phyloP scores from a whole-genome alignment of 2,113 vertebrate species.

The Podilymbus podiceps region DNA sequence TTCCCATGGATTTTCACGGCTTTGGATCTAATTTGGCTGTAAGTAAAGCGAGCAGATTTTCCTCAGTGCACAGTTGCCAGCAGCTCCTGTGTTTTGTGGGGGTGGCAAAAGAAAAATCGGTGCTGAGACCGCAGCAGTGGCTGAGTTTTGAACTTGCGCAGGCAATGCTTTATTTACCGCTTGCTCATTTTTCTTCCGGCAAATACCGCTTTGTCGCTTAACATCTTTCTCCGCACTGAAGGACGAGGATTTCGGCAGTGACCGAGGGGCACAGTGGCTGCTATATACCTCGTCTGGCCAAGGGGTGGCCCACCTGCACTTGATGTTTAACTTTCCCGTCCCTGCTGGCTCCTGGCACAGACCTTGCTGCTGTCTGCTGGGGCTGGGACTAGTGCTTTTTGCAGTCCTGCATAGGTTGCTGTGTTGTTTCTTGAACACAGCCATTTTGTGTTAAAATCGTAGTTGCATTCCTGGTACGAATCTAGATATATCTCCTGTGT shows the following conservation, averaged over 20 bases:
- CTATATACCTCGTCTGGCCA: background rate
- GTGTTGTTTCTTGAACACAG: background rate
- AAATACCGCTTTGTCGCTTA: background rate
- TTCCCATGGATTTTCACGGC: background rate
- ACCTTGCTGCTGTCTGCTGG: background rate
- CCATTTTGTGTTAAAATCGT: background rate
- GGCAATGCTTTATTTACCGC: background rate
- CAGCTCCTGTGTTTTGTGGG: background rate
- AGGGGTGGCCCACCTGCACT: slow-evolving; percentile 7
- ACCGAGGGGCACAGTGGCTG: background rate
- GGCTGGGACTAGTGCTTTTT: background rate
- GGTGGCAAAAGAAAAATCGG: background rate
- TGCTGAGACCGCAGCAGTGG: background rate
- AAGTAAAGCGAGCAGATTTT: slow-evolving; percentile 23
- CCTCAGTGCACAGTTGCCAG: background rate
- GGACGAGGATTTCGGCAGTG: background rate
- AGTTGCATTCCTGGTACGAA: background rate
- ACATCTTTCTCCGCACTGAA: background rate
- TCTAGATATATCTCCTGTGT: background rate
- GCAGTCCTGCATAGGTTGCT: background rate
- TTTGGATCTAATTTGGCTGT: slow-evolving; percentile 10
- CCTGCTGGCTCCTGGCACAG: background rate
- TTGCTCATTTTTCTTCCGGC: background rate
- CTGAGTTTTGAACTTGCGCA: background rate
- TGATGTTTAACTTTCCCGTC: background rate